Percentiles rank a stretch among this genome's conserved stretches.
Conservation (phyloP, 2,113 vertebrate genomes). For the Physeter macrocephalus region DNA sequence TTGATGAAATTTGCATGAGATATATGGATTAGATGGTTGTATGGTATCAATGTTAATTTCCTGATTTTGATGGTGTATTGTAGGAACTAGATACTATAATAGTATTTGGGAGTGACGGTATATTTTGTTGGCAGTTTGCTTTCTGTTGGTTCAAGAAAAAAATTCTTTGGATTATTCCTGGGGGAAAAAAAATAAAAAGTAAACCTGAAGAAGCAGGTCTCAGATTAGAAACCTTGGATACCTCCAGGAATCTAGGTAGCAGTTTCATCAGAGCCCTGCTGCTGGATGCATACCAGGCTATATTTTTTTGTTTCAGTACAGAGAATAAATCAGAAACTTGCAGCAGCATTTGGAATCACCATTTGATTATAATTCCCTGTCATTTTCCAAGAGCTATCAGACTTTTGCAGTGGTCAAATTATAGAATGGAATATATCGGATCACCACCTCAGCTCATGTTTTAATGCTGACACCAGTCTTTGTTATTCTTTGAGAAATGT, state of each 20-base stretch:
- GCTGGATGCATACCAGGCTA: neutral
- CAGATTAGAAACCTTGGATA: neutral
- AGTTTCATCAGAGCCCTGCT: neutral
- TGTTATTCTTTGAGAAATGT: neutral
- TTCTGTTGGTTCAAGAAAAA: neutral
- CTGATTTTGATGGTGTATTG: neutral
- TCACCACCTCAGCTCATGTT: neutral
- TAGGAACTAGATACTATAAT: neutral
- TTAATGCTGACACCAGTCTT: neutral
- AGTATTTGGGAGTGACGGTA: neutral
- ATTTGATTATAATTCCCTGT: neutral
- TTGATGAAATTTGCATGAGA: neutral
- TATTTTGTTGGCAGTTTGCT: neutral
- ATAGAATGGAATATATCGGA: neutral
- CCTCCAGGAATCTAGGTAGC: neutral
- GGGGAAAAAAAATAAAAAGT: neutral
- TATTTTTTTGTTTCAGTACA: neutral
- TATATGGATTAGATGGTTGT: neutral
- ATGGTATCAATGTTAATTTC: neutral
- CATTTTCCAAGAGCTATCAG: neutral
- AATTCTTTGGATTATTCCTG: neutral
- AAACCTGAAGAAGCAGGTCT: neutral
- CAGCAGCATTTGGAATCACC: neutral
- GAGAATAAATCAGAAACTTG: neutral
- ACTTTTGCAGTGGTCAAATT: neutral